A percentile compares a stretch with the other conserved stretches of the same genome.
phyloP scores from a whole-genome alignment of 2,113 vertebrate genomes.

The Triplophysa tibetana region DNA sequence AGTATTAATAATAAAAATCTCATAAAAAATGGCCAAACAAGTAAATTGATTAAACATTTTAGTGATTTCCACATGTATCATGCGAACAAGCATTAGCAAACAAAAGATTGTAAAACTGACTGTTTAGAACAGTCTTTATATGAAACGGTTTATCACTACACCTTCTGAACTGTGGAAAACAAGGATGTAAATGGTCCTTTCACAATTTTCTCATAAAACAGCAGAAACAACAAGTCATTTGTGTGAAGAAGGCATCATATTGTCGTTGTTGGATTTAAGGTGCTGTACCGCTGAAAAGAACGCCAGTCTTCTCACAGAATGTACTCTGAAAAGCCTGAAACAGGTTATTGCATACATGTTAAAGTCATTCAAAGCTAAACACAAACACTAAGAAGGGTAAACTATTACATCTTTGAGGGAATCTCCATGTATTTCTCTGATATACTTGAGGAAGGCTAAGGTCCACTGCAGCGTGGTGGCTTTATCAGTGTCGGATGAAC shows the following conservation, averaged over 20 bases:
- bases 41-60: too few relatives aligned
- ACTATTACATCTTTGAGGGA: constrained; percentile 82
- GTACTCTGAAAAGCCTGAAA: constrained; percentile 32
- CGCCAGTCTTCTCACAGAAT: constrained; percentile 17
- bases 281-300: background rate
- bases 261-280: background rate
- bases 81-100: too few relatives aligned
- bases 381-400: background rate
- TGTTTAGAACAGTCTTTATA: too few relatives aligned
- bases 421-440: constrained; percentile 83
- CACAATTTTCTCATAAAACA: background rate
- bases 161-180: background rate
- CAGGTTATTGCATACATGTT: background rate
- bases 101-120: too few relatives aligned
- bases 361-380: too few relatives aligned
- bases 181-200: background rate
- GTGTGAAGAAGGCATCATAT: background rate
- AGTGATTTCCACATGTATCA: too few relatives aligned
- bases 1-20: background rate
- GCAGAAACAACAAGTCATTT: constrained; percentile 14
- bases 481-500: constrained; percentile 83
- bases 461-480: constrained; percentile 91
- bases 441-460: constrained; percentile 86
- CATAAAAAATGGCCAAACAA: background rate
- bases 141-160: background rate